Conservation (phyloP, 2,888 invertebrate genomes). For the Charanyca ferruginea region DNA sequence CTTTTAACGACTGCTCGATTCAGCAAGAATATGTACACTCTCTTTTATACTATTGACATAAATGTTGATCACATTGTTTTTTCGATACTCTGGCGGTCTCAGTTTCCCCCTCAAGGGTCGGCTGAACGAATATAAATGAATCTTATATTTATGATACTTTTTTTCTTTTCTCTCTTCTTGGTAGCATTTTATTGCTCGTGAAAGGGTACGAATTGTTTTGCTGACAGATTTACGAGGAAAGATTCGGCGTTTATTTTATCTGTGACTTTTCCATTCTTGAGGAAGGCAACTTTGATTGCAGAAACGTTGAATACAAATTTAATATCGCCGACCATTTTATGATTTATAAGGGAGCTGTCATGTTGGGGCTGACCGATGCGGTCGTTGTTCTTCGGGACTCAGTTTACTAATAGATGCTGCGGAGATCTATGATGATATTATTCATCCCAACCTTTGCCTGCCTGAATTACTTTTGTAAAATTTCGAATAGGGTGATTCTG, state of each 20-base stretch:
- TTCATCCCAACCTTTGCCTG: slow-evolving; percentile 2
- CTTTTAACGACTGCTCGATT: slow-evolving; percentile 49
- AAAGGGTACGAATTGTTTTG: slow-evolving; percentile 91
- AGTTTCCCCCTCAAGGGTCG: slow-evolving; percentile 82
- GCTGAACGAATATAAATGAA: slow-evolving; percentile 90
- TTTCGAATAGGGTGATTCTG: not conserved
- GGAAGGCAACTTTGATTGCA: slow-evolving; percentile 75
- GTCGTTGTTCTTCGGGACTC: slow-evolving; percentile 46
- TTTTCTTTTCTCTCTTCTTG: slow-evolving; percentile 86
- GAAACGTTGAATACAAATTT: slow-evolving; percentile 72
- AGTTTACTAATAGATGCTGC: slow-evolving; percentile 44
- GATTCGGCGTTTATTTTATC: slow-evolving; percentile 89
- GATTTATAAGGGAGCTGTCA: slow-evolving; percentile 66
- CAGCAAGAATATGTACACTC: slow-evolving; percentile 51
- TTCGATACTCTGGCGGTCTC: slow-evolving; percentile 76
- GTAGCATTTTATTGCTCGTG: slow-evolving; percentile 90
- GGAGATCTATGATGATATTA: slow-evolving; percentile 50
- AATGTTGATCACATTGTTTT: slow-evolving; percentile 75
- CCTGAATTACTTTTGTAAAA: not conserved
- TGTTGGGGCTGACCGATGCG: slow-evolving; percentile 47
- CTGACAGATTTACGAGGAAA: slow-evolving; percentile 90
- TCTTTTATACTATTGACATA: slow-evolving; percentile 63
- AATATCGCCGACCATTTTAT: slow-evolving; percentile 68
- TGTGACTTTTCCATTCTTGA: slow-evolving; percentile 81
- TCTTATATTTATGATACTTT: slow-evolving; percentile 91